Base-by-base conservation (phyloP, 2,797 vertebrate genomes). In the Sebastes minor region DNA sequence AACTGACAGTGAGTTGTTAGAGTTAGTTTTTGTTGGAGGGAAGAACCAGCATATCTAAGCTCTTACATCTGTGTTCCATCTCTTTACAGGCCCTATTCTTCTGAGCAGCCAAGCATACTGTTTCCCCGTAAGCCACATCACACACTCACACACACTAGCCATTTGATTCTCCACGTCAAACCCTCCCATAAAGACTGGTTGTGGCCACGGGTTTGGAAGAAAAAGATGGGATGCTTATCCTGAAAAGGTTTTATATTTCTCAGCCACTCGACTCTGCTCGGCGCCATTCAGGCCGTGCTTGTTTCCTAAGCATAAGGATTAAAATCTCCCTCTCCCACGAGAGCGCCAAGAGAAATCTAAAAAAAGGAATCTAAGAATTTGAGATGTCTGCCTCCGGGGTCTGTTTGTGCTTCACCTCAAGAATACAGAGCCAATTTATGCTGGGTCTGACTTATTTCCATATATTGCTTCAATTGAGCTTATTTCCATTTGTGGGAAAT, bases 261-360 rank as follows among this genome's bases (percentile, higher is more conserved):
- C 64, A 72, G 71, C 59, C 77, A 71, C 74, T 89, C 10, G 8
- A 27, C 72, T 87, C 63, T 32, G 42, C 70, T 84, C 25, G 59
- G 89, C 60, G 59, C 72, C 85, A 64, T 80, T 77, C 81, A 81
- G 83, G 64, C 78, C 71, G 8, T 22, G 71, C 64, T 84, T 89
- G 76, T 90, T 91, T 91, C 88, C 62, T 25, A 72, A 84, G 82
- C 81, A 62, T 71, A 60, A 73, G 72, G 84, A 92, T 89, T 82
- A 84, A 91, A 87, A 85, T 83, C 69, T 64, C 59, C 38, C 68
- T 82, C 64, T 68, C 68, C 65, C 72, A 60, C 8, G 22, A 80
- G 78, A 83, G 67, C 4, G 75, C 79, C 81, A 78, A 85, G 71
- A 84, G 81, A 85, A 84, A 85, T 80, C 78, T 78, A 84, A 87